Evolutionary conservation across 2,113 vertebrate species (phyloP).

Genomic region (Callaeas wilsoni): DNA sequence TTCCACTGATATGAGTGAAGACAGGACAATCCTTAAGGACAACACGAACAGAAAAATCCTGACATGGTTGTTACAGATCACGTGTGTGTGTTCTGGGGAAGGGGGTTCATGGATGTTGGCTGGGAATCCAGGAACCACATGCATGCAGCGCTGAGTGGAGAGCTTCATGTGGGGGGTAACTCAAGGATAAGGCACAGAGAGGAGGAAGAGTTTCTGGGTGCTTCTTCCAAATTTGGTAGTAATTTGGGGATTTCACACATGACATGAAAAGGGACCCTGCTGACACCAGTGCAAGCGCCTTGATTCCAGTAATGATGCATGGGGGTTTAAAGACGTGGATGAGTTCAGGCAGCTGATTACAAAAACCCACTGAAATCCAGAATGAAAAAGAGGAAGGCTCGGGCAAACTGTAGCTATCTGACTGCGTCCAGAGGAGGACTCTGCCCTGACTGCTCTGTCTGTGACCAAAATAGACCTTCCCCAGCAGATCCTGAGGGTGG

Average conservation of each 20-base stretch:
- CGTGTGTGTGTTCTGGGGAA: neutral
- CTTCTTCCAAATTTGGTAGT: neutral
- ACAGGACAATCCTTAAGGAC: neutral
- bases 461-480: neutral
- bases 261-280: neutral
- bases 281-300: neutral
- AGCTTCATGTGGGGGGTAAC: accelerated
- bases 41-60: neutral
- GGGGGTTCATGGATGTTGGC: neutral
- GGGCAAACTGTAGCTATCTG: neutral
- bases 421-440: neutral
- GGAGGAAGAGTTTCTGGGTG: neutral
- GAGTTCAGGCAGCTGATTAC: neutral
- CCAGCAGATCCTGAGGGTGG: neutral
- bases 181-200: neutral
- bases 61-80: neutral
- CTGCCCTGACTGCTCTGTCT: neutral
- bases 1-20: neutral
- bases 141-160: neutral
- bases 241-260: neutral
- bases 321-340: neutral
- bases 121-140: neutral
- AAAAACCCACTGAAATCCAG: neutral
- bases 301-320: neutral
- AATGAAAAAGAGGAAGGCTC: neutral